Base-by-base conservation (phyloP, 2,113 vertebrate genomes). In the Chascanopsetta lugubris region DNA sequence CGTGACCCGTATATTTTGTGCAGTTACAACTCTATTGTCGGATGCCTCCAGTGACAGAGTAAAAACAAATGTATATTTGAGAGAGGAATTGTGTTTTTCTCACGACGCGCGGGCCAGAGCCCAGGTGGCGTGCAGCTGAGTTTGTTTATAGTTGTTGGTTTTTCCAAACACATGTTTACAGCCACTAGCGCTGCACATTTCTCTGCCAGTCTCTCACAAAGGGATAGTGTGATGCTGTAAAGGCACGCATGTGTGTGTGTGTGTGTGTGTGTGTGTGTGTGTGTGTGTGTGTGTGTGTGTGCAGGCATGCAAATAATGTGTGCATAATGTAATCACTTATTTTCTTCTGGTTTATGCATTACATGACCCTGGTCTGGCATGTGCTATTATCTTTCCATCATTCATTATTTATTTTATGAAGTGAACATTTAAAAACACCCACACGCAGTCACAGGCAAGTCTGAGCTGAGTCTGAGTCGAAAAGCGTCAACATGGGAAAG, bases 81-180 rank as follows among this genome's bases (percentile, higher is more conserved):
- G 50, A 50, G 67, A 76, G 50, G 66, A 34, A 56, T 54, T 4
- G 26, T 34, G 62, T 67, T 51, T 59, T 45, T 26, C 61, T 57
- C 20, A 6, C 66, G 56, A 69, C 70, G 69, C 27, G 13, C 58
- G 66, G 75, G 53, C 36, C 61, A 73, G 40, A 67, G 74, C 69
- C 80, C 80, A 81, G 78, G 84, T 80, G 80, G 75, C 46, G 4
- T 12, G 48, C 75, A 83, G 84, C 75, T 78, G 75, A 77, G 77
- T 49, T 72, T 53, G 50, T 62, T 77, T 26, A 42, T 59, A 65
- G 61, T 71, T 64, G 60, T 53, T 43, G 42, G 1, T 51, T 63
- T 70, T 71, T 54, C 56, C 56, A 62, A 75, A 69, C 64, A 76
- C 59, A 71, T 70, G 79, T 75, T 87, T 85, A 72, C 53, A 68